Conservation (phyloP, 2,797 vertebrate genomes). For the Brachyalestes nurse region DNA sequence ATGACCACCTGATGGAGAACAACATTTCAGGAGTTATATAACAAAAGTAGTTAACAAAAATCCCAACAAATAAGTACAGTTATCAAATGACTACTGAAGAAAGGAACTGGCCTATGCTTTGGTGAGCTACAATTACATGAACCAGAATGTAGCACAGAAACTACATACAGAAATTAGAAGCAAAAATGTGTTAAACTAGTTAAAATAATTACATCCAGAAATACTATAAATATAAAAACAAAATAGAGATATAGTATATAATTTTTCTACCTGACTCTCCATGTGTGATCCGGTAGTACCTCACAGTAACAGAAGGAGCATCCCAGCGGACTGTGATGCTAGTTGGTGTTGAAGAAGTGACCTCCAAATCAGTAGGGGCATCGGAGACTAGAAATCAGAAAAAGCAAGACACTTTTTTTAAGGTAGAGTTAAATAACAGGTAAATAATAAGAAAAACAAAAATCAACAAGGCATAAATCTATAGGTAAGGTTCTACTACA, state of each 20-base stretch:
- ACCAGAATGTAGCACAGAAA: background rate
- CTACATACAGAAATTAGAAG: background rate
- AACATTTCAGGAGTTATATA: background rate
- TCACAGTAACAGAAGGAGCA: slow-evolving; percentile 92
- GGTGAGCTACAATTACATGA: background rate
- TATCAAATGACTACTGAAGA: background rate
- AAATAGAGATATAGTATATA: background rate
- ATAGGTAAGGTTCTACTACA: background rate
- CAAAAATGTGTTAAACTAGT: background rate
- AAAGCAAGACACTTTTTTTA: background rate
- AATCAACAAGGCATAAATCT: background rate
- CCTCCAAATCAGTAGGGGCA: slow-evolving; percentile 90
- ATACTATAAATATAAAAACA: background rate
- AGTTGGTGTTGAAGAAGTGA: slow-evolving; percentile 84
- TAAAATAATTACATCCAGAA: background rate
- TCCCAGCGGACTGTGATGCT: slow-evolving; percentile 92
- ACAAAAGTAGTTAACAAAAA: no score
- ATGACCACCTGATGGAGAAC: slow-evolving; percentile 79
- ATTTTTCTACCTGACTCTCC: slow-evolving; percentile 85
- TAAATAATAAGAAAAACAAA: background rate
- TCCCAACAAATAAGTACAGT: no score
- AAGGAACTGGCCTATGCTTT: background rate
- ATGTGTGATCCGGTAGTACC: slow-evolving; percentile 94
- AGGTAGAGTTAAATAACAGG: background rate
- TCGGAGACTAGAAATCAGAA: slow-evolving; percentile 85